These are phyloP conservation scores for Pinna nobilis DNA, from an alignment of 1,140 invertebrate genomes.

Conservation along the genomic window DNA sequence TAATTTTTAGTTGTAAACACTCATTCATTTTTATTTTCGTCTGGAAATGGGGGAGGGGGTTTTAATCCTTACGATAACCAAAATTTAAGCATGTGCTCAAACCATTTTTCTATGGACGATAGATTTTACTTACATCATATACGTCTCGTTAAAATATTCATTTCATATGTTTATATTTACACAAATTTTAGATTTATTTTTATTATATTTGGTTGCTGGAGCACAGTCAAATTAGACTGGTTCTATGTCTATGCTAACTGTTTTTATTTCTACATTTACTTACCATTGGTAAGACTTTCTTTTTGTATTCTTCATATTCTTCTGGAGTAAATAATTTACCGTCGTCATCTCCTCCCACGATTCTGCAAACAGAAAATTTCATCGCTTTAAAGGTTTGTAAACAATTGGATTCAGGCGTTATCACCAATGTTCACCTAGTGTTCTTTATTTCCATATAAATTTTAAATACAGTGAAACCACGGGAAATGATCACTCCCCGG, in stretches of 20 bases:
- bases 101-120: too few relatives aligned
- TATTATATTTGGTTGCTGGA: neutral
- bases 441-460: neutral
- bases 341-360: slow-evolving; percentile 76
- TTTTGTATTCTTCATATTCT: slow-evolving; percentile 75
- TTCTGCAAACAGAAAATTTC: slow-evolving; percentile 57
- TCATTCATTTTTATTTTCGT: too few relatives aligned
- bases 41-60: too few relatives aligned
- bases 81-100: too few relatives aligned
- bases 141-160: too few relatives aligned
- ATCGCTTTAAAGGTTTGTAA: neutral
- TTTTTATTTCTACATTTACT: neutral
- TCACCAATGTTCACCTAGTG: neutral
- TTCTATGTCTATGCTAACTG: neutral
- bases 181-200: neutral
- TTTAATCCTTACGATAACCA: too few relatives aligned
- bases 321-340: slow-evolving; percentile 73
- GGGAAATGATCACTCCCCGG: neutral
- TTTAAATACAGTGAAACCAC: neutral
- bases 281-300: slow-evolving; percentile 72
- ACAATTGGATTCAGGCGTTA: neutral
- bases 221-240: neutral
- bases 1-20: too few relatives aligned
- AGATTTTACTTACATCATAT: neutral
- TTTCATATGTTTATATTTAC: neutral